A percentile compares a stretch with the other conserved stretches of the same genome.
phyloP scores from a whole-genome alignment of 2,888 invertebrate genomes.

The Phasia obesa region DNA sequence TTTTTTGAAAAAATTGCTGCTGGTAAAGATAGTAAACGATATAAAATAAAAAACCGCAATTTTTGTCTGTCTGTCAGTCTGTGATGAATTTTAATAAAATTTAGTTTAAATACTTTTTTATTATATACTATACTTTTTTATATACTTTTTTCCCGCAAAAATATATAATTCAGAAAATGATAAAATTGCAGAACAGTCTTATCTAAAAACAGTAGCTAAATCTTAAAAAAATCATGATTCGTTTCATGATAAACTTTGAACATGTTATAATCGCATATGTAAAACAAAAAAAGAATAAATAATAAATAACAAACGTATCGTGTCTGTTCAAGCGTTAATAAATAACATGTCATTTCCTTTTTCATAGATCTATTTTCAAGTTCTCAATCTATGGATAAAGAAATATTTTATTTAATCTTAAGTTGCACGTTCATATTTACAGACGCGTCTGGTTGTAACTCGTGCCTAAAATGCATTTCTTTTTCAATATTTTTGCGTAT shows the following conservation, averaged over 20 bases:
- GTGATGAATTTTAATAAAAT: too few species aligned
- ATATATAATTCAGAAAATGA: too few species aligned
- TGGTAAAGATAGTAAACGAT: too few species aligned
- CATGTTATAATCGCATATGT: background rate
- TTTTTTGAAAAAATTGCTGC: too few species aligned
- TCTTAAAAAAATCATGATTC: too few species aligned
- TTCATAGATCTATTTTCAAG: conserved; percentile 10
- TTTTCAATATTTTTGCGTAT: background rate
- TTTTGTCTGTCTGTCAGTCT: too few species aligned
- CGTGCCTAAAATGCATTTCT: conserved; percentile 13
- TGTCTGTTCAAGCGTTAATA: conserved; percentile 45
- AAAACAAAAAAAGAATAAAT: background rate
- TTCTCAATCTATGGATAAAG: conserved; percentile 9
- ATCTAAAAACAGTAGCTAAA: too few species aligned
- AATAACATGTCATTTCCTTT: conserved; percentile 41
- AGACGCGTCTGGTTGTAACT: background rate
- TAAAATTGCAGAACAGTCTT: too few species aligned
- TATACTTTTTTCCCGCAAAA: too few species aligned
- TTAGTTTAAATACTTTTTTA: too few species aligned
- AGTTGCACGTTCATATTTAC: background rate
- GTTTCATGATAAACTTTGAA: background rate
- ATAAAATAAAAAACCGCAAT: too few species aligned
- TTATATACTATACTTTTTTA: too few species aligned
- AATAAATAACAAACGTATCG: background rate
- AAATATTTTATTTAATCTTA: conserved; percentile 14